Conservation (phyloP, 2,888 invertebrate species). For the Stenodera caucasica region DNA sequence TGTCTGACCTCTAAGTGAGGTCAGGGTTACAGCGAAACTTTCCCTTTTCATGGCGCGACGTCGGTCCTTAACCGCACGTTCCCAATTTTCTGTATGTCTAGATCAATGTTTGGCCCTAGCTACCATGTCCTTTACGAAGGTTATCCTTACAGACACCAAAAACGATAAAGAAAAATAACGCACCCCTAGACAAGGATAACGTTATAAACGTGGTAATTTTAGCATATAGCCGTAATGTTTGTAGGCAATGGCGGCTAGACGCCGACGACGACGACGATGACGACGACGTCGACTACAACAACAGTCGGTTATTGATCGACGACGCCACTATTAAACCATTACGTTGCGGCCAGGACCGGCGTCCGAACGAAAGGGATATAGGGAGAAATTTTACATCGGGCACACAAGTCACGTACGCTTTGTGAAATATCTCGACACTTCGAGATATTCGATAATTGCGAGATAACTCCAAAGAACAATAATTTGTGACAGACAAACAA, state of each 20-base stretch:
- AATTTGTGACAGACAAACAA: not conserved
- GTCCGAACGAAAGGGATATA: not conserved
- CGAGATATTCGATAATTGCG: not conserved
- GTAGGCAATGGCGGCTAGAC: not conserved
- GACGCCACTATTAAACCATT: not conserved
- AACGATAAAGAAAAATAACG: not conserved
- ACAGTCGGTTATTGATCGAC: not conserved
- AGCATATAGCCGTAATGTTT: not conserved
- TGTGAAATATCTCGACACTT: not conserved
- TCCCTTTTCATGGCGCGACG: not conserved
- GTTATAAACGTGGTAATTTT: not conserved
- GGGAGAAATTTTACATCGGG: not conserved
- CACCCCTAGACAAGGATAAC: not conserved
- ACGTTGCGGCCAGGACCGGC: not conserved
- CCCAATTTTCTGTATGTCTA: slow-evolving; percentile 4
- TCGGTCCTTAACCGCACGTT: not conserved
- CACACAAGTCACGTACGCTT: not conserved
- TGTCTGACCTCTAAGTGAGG: not conserved
- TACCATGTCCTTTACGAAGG: not conserved
- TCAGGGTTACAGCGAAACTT: slow-evolving; percentile 3
- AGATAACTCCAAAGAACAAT: not conserved
- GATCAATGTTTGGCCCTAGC: not conserved
- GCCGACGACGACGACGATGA: not conserved
- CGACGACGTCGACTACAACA: not conserved
- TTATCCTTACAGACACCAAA: not conserved